phyloP scores from a whole-genome alignment of 2,797 vertebrate genomes.

The Nasua narica region DNA sequence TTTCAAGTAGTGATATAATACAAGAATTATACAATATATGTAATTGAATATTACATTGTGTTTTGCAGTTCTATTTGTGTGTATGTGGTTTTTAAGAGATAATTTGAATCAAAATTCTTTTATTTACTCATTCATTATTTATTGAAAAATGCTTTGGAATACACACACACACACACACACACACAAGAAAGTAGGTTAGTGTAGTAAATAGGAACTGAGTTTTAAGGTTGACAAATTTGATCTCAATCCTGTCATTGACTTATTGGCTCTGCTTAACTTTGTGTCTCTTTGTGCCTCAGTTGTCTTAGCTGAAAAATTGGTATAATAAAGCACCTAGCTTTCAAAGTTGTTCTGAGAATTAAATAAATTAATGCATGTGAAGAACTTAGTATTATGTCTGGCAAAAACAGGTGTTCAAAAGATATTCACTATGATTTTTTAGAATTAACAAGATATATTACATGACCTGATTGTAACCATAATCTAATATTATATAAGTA shows the following conservation, averaged over 20 bases:
- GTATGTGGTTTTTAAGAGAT: neutral
- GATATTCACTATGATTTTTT: neutral
- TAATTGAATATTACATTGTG: neutral
- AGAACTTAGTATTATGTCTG: neutral
- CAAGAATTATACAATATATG: neutral
- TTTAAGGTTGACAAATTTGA: neutral
- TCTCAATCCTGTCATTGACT: neutral
- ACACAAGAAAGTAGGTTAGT: too few species aligned
- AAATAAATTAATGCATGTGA: neutral
- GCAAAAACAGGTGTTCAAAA: neutral
- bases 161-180: too few species aligned
- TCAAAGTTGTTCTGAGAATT: neutral
- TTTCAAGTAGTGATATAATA: neutral
- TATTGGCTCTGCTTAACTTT: neutral
- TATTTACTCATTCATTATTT: neutral
- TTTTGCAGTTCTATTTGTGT: neutral
- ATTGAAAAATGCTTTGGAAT: neutral
- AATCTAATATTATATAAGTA: constrained; percentile 19
- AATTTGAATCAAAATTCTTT: neutral
- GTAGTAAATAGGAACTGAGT: neutral
- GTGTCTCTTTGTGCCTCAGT: neutral
- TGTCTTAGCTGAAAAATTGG: neutral
- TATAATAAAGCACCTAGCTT: neutral
- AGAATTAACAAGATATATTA: neutral
- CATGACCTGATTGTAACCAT: neutral